A percentile compares a stretch with the other conserved stretches of the same genome.
Conservation (phyloP, 1,140 invertebrate genomes). For the Drosophila oshimai region DNA sequence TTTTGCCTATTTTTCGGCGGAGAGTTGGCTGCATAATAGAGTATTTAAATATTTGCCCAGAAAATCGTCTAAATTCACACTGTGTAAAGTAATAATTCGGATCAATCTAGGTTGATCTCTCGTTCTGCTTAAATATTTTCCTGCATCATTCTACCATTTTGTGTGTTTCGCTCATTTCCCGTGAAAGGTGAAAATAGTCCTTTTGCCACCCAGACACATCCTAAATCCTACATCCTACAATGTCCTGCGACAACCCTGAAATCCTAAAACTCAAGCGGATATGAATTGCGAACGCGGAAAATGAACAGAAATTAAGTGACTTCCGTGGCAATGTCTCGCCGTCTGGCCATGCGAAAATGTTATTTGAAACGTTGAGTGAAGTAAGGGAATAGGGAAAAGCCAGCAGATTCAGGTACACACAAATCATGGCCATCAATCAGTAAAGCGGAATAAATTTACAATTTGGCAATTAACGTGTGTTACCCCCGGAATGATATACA, state of each 20-base stretch:
- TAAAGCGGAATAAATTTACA: constrained; percentile 10
- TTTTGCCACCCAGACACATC: constrained; percentile 4
- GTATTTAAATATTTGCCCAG: too few relatives aligned
- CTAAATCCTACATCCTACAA: too few relatives aligned
- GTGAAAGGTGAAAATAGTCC: constrained; percentile 16
- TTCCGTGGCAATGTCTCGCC: constrained; percentile 76
- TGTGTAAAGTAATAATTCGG: too few relatives aligned
- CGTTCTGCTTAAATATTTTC: too few relatives aligned
- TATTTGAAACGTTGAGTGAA: constrained; percentile 39
- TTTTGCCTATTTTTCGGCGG: too few relatives aligned
- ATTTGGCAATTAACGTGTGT: constrained; percentile 21
- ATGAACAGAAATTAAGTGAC: constrained; percentile 78
- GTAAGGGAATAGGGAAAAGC: background rate
- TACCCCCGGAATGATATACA: too few relatives aligned
- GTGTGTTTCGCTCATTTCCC: constrained; percentile 46
- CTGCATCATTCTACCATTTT: background rate
- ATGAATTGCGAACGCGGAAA: constrained; percentile 74
- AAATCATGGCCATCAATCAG: constrained; percentile 14
- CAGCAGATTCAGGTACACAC: too few relatives aligned
- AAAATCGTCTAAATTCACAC: too few relatives aligned
- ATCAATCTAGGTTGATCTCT: too few relatives aligned
- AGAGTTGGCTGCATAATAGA: too few relatives aligned
- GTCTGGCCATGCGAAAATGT: constrained; percentile 65
- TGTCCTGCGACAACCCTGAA: constrained; percentile 32
- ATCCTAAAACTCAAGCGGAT: constrained; percentile 55